These are phyloP conservation scores for Scopus umbretta DNA, from an alignment of 2,113 vertebrate genomes.

Conservation along the genomic window DNA sequence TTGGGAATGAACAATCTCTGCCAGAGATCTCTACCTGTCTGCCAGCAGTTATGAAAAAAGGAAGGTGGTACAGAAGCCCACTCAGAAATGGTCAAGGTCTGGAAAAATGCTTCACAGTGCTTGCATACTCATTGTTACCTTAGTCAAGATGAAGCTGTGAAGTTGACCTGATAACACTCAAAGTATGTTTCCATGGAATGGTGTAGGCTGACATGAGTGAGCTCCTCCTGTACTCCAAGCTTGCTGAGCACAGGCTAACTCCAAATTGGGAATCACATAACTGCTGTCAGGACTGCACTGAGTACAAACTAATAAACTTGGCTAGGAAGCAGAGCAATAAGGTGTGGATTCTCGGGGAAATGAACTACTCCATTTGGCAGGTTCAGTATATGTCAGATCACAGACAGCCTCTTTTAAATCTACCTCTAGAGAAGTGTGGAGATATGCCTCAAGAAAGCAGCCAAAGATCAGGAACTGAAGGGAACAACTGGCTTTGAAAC, in stretches of 20 bases:
- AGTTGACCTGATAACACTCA: not conserved
- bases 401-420: not conserved
- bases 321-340: not conserved
- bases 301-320: not conserved
- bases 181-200: not conserved
- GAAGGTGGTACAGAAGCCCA: not conserved
- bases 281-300: not conserved
- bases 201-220: not conserved
- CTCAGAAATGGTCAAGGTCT: not conserved
- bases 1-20: not conserved
- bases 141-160: not conserved
- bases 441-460: not conserved
- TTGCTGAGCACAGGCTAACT: not conserved
- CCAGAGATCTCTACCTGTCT: no score
- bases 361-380: not conserved
- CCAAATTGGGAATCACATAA: not conserved
- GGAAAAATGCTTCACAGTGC: not conserved
- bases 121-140: not conserved
- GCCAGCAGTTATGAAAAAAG: not conserved
- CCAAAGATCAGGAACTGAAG: not conserved
- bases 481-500: not conserved
- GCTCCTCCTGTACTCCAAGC: not conserved
- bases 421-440: not conserved
- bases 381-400: not conserved
- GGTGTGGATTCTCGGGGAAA: not conserved